Conservation (phyloP, 2,113 vertebrate genomes). For the Nyctibius bracteatus region DNA sequence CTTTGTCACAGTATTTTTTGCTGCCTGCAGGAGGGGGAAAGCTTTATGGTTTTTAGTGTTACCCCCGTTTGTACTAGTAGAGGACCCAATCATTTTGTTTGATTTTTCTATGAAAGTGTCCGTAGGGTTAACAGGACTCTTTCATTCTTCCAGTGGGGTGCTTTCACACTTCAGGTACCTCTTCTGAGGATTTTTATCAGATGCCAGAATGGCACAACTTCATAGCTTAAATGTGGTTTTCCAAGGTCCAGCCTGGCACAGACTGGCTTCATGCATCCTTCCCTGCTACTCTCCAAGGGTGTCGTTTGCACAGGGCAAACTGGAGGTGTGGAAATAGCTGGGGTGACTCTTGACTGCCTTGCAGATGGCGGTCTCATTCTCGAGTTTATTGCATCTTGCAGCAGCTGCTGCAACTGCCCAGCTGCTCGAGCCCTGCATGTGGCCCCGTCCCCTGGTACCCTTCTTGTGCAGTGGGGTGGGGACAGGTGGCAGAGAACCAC, state of each 20-base stretch:
- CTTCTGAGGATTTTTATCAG: background rate
- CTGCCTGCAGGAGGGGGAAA: background rate
- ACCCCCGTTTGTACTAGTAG: background rate
- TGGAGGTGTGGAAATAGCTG: background rate
- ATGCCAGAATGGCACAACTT: background rate
- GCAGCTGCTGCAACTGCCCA: background rate
- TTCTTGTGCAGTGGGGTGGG: background rate
- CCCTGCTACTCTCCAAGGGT: background rate
- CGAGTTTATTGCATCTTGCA: background rate
- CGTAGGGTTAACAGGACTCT: background rate
- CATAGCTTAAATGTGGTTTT: background rate
- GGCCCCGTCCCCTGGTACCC: background rate
- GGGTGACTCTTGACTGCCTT: background rate
- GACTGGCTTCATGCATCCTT: background rate
- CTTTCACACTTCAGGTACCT: background rate
- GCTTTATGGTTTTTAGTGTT: background rate
- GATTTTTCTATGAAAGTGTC: background rate
- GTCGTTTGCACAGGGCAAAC: background rate
- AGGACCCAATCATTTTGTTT: background rate
- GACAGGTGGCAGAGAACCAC: background rate
- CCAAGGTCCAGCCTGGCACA: background rate
- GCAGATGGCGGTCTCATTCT: background rate
- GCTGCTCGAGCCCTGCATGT: rapidly evolving
- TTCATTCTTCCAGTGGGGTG: background rate
- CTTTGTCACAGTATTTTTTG: background rate